phyloP scores from a whole-genome alignment of 2,797 vertebrate species.

The Rhinogobio ventralis region DNA sequence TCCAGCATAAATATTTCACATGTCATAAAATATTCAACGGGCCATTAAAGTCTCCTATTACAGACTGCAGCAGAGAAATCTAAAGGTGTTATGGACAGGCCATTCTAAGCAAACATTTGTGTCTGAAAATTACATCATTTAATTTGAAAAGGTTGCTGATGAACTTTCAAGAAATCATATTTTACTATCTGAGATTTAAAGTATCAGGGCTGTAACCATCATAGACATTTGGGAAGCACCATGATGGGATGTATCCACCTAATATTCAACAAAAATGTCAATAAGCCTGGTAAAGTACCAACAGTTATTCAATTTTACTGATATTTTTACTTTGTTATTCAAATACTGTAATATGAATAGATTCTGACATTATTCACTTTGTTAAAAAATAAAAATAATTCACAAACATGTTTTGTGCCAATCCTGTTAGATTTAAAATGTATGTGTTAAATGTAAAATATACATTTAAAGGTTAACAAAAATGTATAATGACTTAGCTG shows the following conservation, averaged over 20 bases:
- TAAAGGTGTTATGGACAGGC: neutral
- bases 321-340: neutral
- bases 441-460: no score
- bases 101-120: conserved; percentile 10
- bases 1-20: conserved; percentile 40
- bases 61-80: conserved; percentile 13
- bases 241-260: accelerated
- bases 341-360: neutral
- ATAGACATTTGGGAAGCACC: neutral
- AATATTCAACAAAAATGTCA: neutral
- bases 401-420: neutral
- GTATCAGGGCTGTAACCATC: neutral
- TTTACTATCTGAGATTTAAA: neutral
- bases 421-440: neutral
- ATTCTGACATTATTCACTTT: neutral
- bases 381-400: neutral
- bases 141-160: neutral
- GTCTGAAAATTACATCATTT: neutral
- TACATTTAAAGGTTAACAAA: neutral
- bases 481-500: neutral
- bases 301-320: neutral
- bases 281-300: neutral
- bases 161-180: neutral
- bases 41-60: conserved; percentile 46
- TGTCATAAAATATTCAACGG: conserved; percentile 42